phyloP scores from a whole-genome alignment of 2,888 invertebrate genomes.

The Rhingia campestris region DNA sequence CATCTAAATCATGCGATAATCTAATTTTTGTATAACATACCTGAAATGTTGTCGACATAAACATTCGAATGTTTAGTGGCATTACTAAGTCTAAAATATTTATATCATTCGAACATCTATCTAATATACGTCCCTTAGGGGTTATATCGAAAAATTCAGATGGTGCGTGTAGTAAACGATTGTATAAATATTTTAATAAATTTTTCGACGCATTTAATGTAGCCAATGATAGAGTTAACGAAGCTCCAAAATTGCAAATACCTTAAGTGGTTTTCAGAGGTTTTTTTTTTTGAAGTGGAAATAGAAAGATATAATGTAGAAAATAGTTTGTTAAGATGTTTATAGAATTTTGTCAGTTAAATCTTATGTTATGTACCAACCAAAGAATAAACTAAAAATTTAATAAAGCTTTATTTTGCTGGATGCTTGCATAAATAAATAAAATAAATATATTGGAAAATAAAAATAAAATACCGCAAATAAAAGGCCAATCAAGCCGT shows the following conservation, averaged over 20 bases:
- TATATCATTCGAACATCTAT: conserved; percentile 86
- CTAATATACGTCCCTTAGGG: conserved; percentile 86
- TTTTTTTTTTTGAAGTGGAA: conserved; percentile 23
- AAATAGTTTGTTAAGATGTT: conserved; percentile 30
- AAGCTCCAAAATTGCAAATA: conserved; percentile 80
- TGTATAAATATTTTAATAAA: conserved; percentile 82
- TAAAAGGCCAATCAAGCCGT: conserved; percentile 82
- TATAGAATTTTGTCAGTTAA: neutral
- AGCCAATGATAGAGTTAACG: conserved; percentile 79
- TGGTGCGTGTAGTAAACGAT: conserved; percentile 84
- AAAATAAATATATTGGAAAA: neutral
- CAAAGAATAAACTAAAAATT: conserved; percentile 21
- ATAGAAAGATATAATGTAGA: conserved; percentile 41
- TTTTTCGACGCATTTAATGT: conserved; percentile 79
- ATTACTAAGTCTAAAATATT: conserved; percentile 85
- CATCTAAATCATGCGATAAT: conserved; percentile 31
- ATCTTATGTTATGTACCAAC: conserved; percentile 3
- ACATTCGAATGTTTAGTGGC: conserved; percentile 82
- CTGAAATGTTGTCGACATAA: conserved; percentile 80
- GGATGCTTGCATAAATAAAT: conserved; percentile 26
- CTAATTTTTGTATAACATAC: conserved; percentile 76
- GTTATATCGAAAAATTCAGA: conserved; percentile 87
- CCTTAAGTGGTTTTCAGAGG: conserved; percentile 70
- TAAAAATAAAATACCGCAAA: conserved; percentile 80
- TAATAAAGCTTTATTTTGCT: conserved; percentile 6